Base-by-base conservation (phyloP, 37 sponge, comb jelly and placozoan genomes). In the Axinella damicornis region DNA sequence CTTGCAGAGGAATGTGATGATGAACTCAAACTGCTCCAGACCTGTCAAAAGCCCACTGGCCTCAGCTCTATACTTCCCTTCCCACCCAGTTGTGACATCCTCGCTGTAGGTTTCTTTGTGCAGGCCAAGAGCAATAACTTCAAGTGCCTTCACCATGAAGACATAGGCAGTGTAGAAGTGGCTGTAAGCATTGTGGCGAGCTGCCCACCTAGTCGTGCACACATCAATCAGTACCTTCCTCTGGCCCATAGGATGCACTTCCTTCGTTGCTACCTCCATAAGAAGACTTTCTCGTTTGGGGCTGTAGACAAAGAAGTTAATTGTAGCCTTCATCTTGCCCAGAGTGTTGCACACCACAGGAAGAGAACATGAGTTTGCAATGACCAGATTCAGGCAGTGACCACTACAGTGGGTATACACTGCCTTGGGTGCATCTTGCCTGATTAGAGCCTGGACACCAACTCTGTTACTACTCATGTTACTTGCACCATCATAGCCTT, bases 401-500 rank as follows among this genome's bases (percentile, higher is more conserved):
- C 76, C 70, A 74, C 22, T 46, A 80, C 75, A 87, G 78, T 76
- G 77, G 0, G 59, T 53, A 39, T 90, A 85, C 33, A 79, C 35
- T 56, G 91, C 91, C 36, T n/a, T 20, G 15, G 74, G 74, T 20
- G 53, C 41, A 21, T 52, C 46, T 21, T 73, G 20, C 46, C 24
- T 38, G 28, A 73, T 52, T n/a, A n/a, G 58, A 34, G 80, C 84
- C 28, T 89, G 90, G 20, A 89, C 65, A 34, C 79, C 89, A 73
- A 59, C 56, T 34, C 65, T 71, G 18, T 83, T 69, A 64, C 69
- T 67, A 64, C 77, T 71, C 85, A 91, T 91, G 40, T 76, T 74
- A 12, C 81, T 27, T 24, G 91, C 87, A 60, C 91, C 87, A 75
- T 91, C 91, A 75, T 90, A 81, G 52, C 82, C 86, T 80, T 85